phyloP scores from a whole-genome alignment of 2,888 invertebrate genomes.

The Perdita meconis region DNA sequence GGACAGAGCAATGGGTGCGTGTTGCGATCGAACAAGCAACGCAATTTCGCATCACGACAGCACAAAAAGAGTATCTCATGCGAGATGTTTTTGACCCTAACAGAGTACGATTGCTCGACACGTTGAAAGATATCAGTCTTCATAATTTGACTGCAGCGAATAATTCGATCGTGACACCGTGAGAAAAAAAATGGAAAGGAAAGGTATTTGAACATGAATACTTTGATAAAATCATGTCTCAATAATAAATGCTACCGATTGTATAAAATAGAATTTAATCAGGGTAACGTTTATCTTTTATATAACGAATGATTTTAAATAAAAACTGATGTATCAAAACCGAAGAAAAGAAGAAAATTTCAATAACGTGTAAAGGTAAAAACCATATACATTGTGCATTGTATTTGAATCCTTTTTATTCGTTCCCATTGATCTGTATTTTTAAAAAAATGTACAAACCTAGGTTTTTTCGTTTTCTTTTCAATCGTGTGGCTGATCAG shows the following conservation, averaged over 20 bases:
- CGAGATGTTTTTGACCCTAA: slow-evolving; percentile 68
- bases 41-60: slow-evolving; percentile 61
- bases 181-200: slow-evolving; percentile 23
- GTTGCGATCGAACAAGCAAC: slow-evolving; percentile 83
- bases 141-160: slow-evolving; percentile 67
- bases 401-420: slow-evolving; percentile 42
- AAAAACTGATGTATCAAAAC: slow-evolving; percentile 21
- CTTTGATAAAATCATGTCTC: slow-evolving; percentile 20
- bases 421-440: slow-evolving; percentile 12
- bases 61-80: slow-evolving; percentile 74
- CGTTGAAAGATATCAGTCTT: slow-evolving; percentile 74
- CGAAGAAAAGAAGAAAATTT: background rate
- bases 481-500: background rate
- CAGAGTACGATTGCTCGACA: slow-evolving; percentile 69
- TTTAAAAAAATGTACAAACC: slow-evolving; percentile 46
- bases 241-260: slow-evolving; percentile 54
- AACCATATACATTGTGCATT: slow-evolving; percentile 8
- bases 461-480: slow-evolving; percentile 1
- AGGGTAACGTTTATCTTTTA: slow-evolving; percentile 25
- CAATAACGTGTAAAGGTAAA: background rate
- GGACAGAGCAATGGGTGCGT: slow-evolving; percentile 87
- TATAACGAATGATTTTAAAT: slow-evolving; percentile 38
- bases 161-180: slow-evolving; percentile 56
- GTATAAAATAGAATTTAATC: slow-evolving; percentile 11
- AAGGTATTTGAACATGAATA: slow-evolving; percentile 2